Evolutionary conservation across 2,888 invertebrate species (phyloP).

Genomic region (Pterostichus niger): DNA sequence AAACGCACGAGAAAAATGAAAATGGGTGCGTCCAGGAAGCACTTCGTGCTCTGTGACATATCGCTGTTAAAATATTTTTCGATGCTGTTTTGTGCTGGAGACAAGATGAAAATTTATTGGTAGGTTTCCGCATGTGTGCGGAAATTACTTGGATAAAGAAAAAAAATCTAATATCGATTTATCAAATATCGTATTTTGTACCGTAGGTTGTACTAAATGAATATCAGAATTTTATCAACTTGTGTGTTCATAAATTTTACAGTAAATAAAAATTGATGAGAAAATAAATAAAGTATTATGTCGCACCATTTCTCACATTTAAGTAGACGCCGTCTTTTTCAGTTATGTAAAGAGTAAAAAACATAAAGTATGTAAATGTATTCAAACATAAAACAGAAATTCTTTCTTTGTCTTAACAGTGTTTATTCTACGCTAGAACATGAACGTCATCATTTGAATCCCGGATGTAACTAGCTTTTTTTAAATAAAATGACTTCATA

Average conservation of each 20-base stretch:
- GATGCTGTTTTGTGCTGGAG: constrained; percentile 21
- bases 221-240: constrained; percentile 29
- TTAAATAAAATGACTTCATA: too few relatives aligned
- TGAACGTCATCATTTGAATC: too few relatives aligned
- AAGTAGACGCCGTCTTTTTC: too few relatives aligned
- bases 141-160: constrained; percentile 24
- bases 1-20: constrained; percentile 34
- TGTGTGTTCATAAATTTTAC: constrained; percentile 3
- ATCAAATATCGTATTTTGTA: constrained; percentile 12
- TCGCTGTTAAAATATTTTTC: constrained; percentile 39
- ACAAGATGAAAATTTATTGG: constrained; percentile 53
- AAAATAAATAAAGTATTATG: neutral
- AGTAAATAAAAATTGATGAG: constrained; percentile 23
- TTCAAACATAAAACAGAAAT: too few relatives aligned
- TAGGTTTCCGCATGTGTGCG: constrained; percentile 19
- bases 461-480: too few relatives aligned
- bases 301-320: constrained; percentile 10
- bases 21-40: constrained; percentile 32
- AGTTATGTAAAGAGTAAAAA: too few relatives aligned
- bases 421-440: too few relatives aligned
- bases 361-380: too few relatives aligned
- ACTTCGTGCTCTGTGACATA: constrained; percentile 12
- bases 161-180: constrained; percentile 34
- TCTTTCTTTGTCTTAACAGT: too few relatives aligned
- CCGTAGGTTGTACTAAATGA: neutral